Conservation (phyloP, 2,797 vertebrate genomes). For the Saxicola maurus region DNA sequence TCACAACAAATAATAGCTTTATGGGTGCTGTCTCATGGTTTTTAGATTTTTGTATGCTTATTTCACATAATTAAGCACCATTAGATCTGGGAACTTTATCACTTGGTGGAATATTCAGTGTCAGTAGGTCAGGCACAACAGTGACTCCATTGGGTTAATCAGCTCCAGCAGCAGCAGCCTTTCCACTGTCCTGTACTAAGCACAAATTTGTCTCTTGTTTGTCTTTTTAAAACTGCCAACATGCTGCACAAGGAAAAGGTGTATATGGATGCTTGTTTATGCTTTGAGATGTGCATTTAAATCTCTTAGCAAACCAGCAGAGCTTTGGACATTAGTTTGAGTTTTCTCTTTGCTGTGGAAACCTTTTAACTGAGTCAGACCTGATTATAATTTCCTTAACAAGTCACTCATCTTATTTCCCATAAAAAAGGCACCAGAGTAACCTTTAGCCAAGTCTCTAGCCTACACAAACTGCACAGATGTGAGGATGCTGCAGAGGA, state of each 20-base stretch:
- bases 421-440: background rate
- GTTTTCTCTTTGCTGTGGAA: background rate
- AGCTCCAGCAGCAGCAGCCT: background rate
- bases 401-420: background rate
- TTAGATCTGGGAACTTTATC: background rate
- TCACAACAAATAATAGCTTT: background rate
- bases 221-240: background rate
- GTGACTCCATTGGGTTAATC: background rate
- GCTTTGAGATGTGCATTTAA: background rate
- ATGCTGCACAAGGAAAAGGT: background rate
- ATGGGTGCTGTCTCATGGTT: fast-evolving
- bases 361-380: background rate
- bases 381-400: background rate
- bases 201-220: background rate
- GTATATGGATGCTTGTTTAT: background rate
- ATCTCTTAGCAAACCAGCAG: background rate
- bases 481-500: background rate
- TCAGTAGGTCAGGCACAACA: background rate
- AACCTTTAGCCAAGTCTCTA: background rate
- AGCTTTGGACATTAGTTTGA: background rate
- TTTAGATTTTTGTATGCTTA: background rate
- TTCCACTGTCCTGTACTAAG: background rate
- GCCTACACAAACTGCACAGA: background rate
- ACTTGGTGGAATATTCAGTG: background rate
- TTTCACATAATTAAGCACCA: background rate